Base-by-base conservation (phyloP, 2,797 vertebrate species). In the Pyrocephalus nanus region DNA sequence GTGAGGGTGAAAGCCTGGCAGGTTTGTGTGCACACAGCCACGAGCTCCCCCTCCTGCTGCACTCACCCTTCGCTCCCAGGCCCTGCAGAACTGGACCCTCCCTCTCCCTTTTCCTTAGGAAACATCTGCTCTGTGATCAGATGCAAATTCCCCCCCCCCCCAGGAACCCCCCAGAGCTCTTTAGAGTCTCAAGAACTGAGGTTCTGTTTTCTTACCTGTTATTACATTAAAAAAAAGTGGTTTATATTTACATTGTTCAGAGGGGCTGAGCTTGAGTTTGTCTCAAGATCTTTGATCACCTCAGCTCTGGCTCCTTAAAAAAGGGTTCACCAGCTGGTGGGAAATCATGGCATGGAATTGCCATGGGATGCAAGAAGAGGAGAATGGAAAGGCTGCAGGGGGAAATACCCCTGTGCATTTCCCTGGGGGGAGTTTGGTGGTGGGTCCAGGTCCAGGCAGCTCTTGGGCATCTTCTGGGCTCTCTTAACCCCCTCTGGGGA, bases 161-260 rank as follows among this genome's bases (percentile, higher is more conserved):
- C 65, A 5, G 1, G 23, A 73, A 11, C 32, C 20, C 48, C 48
- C 72, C 29, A 34, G 65, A 50, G 67, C 21, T 62, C 43, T 32
- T 29, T 12, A 8, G 4, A 40, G 67, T n/a, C 50, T 19, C 5
- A 15, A 21, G 32, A 65, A 36, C 12, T 0, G 18, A 47, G 40
- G 43, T 6, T 87, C 27, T 61, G 5, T 47, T 60, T 80, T 50
- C 66, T 65, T n/a, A 2, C 26, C 50, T 30, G 11, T 45, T 54
- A 12, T 0, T 6, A 20, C 32, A 43, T 4, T 4, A n/a, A 38
- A 38, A n/a, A 66, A n/a, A 36, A 43, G 30, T 9, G 25, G 7
- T 76, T 73, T 32, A 4, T 64, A 26, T 2, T 0, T 19, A 1
- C 32, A 25, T 1, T 2, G 10, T 38, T 78, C 58, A n/a, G 66